Percentiles rank a stretch among this genome's conserved stretches.
phyloP scores from a whole-genome alignment of 2,113 vertebrate genomes.

The Pseudolaguvia tuberculata region DNA sequence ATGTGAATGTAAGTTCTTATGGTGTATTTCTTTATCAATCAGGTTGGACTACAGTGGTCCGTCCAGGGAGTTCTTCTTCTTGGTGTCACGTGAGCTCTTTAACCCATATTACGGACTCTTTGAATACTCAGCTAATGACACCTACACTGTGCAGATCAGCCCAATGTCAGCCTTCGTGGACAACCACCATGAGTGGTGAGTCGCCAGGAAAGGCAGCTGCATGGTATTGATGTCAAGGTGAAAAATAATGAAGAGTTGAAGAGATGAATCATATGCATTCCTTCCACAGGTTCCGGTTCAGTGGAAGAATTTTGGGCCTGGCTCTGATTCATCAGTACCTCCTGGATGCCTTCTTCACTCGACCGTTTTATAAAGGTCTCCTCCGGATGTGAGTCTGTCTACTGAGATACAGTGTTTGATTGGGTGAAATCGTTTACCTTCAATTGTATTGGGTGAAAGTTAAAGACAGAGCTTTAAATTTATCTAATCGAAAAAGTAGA shows the following conservation, averaged over 20 bases:
- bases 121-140: constrained; percentile 98
- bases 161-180: constrained; percentile 99
- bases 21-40: constrained; percentile 35
- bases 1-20: background rate
- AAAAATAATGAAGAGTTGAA: background rate
- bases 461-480: too few relatives aligned
- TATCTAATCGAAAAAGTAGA: too few relatives aligned
- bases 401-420: background rate
- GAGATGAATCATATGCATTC: background rate
- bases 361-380: constrained; percentile 97
- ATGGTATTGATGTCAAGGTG: background rate
- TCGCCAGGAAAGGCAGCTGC: background rate
- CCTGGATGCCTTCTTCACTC: constrained; percentile 95
- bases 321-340: constrained; percentile 97
- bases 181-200: constrained; percentile 99
- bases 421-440: background rate
- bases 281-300: constrained; percentile 89
- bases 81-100: constrained; percentile 96
- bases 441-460: background rate
- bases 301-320: constrained; percentile 93
- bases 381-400: constrained; percentile 85
- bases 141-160: constrained; percentile 98
- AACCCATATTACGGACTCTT: constrained; percentile 98
- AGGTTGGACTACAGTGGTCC: constrained; percentile 98
- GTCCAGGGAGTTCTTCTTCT: constrained; percentile 97